These are phyloP conservation scores for Cryptomyrus ogoouensis DNA, from an alignment of 2,113 vertebrate species.

Conservation along the genomic window DNA sequence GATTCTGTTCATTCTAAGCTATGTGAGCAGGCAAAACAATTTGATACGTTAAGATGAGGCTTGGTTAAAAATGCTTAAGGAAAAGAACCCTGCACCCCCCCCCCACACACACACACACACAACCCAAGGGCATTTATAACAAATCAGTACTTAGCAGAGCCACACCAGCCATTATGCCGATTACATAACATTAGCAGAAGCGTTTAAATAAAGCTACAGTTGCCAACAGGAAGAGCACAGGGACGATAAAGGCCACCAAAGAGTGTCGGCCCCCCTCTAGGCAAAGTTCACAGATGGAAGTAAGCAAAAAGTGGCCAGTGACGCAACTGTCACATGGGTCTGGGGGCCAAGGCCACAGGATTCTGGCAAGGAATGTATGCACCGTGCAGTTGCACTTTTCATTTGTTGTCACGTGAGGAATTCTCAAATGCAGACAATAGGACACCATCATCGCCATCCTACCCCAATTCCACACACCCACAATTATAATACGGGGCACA, in stretches of 20 bases:
- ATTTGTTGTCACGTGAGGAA: constrained; percentile 76
- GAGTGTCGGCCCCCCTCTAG: not conserved
- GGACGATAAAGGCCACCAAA: not conserved
- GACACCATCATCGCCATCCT: constrained; percentile 41
- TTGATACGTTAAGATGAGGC: not conserved
- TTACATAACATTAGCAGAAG: not conserved
- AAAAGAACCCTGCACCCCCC: not conserved
- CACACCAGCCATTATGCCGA: not conserved
- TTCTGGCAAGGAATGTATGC: constrained; percentile 16
- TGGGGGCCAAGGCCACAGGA: not conserved
- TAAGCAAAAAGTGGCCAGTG: constrained; percentile 84
- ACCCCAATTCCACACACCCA: not conserved
- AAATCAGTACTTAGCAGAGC: not conserved
- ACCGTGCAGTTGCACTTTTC: constrained; percentile 69
- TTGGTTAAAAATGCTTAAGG: not conserved
- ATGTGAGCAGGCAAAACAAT: not conserved
- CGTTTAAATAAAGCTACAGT: not conserved
- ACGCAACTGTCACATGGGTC: constrained; percentile 35
- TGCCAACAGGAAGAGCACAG: not conserved
- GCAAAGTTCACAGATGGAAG: constrained; percentile 34
- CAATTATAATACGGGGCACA: not conserved
- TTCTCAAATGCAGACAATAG: constrained; percentile 49
- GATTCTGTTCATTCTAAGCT: not conserved
- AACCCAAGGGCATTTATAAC: not conserved
- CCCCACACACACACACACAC: not conserved